These are phyloP conservation scores for Corvus hawaiiensis DNA, from an alignment of 2,113 vertebrate species.

Conservation along the genomic window DNA sequence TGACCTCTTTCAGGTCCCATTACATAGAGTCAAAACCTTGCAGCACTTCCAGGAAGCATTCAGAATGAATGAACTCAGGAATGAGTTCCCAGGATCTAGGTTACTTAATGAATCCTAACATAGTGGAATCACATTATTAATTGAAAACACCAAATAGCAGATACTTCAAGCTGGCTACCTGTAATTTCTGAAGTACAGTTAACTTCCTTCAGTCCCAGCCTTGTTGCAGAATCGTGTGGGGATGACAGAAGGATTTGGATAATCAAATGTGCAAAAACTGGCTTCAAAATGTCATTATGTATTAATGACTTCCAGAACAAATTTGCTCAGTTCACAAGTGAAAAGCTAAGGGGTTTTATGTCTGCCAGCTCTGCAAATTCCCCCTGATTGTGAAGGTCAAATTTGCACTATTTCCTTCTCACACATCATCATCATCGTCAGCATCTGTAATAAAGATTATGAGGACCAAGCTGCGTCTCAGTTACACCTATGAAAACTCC, in stretches of 20 bases:
- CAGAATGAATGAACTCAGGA: not conserved
- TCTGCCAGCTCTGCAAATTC: conserved; percentile 32
- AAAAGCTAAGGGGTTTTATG: conserved; percentile 24
- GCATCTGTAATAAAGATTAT: conserved; percentile 28
- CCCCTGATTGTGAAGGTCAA: not conserved
- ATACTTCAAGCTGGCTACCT: conserved; percentile 15
- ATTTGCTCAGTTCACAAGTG: conserved; percentile 33
- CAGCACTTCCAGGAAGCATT: conserved; percentile 10
- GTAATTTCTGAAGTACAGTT: conserved; percentile 33
- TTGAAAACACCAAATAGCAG: conserved; percentile 15
- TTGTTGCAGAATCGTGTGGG: not conserved
- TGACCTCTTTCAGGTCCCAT: conserved; percentile 31
- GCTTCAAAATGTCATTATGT: conserved; percentile 42
- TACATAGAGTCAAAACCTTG: not conserved
- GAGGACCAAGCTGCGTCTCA: not conserved
- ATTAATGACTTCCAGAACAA: conserved; percentile 58
- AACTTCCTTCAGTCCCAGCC: not conserved
- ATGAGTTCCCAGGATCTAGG: conserved; percentile 4
- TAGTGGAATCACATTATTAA: conserved; percentile 10
- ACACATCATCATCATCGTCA: conserved; percentile 52
- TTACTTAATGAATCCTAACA: conserved; percentile 46
- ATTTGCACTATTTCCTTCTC: conserved; percentile 52
- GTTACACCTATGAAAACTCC: not conserved
- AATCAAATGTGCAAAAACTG: not conserved
- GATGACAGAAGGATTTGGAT: conserved; percentile 39